Conservation (phyloP, 2,888 invertebrate species). For the Eustalomyia histrio region DNA sequence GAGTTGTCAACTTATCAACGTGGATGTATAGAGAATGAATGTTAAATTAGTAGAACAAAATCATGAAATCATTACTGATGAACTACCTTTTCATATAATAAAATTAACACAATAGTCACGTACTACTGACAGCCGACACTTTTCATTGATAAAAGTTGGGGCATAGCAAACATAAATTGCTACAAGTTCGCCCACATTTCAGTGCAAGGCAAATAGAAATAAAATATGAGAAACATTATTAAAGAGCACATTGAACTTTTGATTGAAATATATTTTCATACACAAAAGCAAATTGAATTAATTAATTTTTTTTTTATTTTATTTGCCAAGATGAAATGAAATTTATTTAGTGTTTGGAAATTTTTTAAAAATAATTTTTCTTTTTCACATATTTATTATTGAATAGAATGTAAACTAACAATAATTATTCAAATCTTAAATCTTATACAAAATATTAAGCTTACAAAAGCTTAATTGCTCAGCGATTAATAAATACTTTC, state of each 20-base stretch:
- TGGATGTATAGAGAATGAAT: too few relatives aligned
- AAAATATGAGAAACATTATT: neutral
- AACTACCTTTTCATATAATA: neutral
- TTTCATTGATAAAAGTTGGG: slow-evolving; percentile 38
- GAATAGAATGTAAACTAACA: too few relatives aligned
- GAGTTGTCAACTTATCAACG: too few relatives aligned
- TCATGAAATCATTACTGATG: neutral
- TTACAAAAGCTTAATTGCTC: too few relatives aligned
- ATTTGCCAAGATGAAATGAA: slow-evolving; percentile 10
- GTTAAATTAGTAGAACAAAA: neutral
- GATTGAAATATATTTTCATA: neutral
- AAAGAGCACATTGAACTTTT: slow-evolving; percentile 8
- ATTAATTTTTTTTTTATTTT: slow-evolving; percentile 33
- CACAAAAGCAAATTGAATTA: slow-evolving; percentile 22
- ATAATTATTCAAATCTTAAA: too few relatives aligned
- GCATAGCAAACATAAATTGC: slow-evolving; percentile 38
- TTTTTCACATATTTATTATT: too few relatives aligned
- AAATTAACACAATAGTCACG: slow-evolving; percentile 57
- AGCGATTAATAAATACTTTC: too few relatives aligned
- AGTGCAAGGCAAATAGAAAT: neutral
- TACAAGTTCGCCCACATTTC: slow-evolving; percentile 11
- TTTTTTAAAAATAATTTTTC: too few relatives aligned
- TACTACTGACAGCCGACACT: slow-evolving; percentile 50
- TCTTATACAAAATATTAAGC: too few relatives aligned
- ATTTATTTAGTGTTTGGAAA: neutral